A percentile compares a stretch with the other conserved stretches of the same genome.
phyloP scores from a whole-genome alignment of 1,140 invertebrate genomes.

The Lerema accius region DNA sequence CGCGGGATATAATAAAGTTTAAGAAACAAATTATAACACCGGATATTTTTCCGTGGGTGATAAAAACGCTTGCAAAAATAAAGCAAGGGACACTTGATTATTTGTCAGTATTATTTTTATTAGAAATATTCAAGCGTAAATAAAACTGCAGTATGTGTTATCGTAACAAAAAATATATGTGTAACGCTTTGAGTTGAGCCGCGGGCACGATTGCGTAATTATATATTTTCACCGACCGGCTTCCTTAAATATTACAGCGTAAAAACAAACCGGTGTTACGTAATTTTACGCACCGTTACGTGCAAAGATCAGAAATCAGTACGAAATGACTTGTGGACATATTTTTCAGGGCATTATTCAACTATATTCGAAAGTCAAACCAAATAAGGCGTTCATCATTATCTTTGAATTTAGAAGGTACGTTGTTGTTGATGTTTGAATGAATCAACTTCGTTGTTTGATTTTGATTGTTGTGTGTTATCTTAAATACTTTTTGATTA shows the following conservation, averaged over 20 bases:
- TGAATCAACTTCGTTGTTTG: no score
- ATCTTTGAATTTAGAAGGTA: no score
- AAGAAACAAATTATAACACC: background rate
- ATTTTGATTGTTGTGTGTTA: no score
- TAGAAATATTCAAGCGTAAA: no score
- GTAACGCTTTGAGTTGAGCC: background rate
- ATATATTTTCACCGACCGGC: constrained; percentile 20
- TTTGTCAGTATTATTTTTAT: no score
- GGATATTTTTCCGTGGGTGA: no score
- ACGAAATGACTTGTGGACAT: background rate
- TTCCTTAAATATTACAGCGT: constrained; percentile 26
- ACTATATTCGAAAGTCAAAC: no score
- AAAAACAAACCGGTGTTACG: constrained; percentile 24
- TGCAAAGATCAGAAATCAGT: background rate
- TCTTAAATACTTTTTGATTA: no score
- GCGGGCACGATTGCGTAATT: constrained; percentile 1
- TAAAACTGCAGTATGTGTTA: no score
- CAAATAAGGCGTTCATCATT: background rate
- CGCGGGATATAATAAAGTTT: background rate
- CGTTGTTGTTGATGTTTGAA: no score
- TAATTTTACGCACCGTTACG: constrained; percentile 20
- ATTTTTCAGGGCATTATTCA: background rate
- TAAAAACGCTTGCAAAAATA: no score
- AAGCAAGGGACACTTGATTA: no score
- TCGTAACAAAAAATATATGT: background rate